Base-by-base conservation (phyloP, 2,797 vertebrate genomes). In the Lindbergichthys nudifrons region DNA sequence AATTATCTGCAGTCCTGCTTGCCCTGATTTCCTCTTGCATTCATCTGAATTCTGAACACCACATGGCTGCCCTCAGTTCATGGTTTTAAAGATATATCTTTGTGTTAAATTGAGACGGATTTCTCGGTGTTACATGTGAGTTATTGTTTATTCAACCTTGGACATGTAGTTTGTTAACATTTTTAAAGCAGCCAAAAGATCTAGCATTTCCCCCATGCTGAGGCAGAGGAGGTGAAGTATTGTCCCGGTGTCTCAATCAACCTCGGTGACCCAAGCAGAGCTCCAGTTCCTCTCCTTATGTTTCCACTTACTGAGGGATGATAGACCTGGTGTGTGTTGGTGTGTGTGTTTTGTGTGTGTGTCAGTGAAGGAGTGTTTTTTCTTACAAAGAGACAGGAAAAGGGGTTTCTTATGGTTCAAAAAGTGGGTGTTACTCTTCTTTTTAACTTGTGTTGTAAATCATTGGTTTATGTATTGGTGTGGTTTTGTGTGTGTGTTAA, bases 11-110 rank as follows among this genome's bases (percentile, higher is more conserved):
- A 41, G 67, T 46, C 64, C 46, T 68, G 50, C 63, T 71, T 78
- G 77, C 75, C 80, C 81, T 47, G 75, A 88, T 84, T 86, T 91
- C 80, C 77, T 85, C 69, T 77, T 65, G 53, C 73, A 50, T 56
- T 60, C 51, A 59, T 73, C 70, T 50, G 43, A 73, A 70, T 81
- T 78, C 65, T 78, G 62, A 81, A 63, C 77, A 71, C 70, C 47
- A n/a, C 79, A 52, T n/a, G 81, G 42, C 58, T 70, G 65, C 58
- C 56, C 63, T 62, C 0, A 2, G 66, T 73, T 88, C 74, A 80
- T 23, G 42, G 58, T 58, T 86, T 56, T 70, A 18, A 10, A 73
- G 48, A 75, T 70, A 58, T 47, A 51, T 81, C 65, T 64, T 76
- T 46, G 48, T 58, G 65, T 42, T 56, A 36, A 82, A 81, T 79